phyloP scores from a whole-genome alignment of 1,140 invertebrate genomes.

The Saccostrea cuccullata region DNA sequence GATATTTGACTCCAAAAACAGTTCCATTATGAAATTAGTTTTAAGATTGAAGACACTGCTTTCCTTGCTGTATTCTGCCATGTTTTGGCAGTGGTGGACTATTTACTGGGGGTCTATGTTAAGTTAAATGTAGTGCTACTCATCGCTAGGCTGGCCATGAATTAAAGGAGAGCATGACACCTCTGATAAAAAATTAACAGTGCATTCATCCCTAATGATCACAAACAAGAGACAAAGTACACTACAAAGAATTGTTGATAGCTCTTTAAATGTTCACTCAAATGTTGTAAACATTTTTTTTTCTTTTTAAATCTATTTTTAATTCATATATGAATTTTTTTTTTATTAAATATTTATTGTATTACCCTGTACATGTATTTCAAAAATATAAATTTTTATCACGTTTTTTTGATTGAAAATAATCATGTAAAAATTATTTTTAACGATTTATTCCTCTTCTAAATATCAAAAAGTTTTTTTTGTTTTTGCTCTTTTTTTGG shows the following conservation, averaged over 20 bases:
- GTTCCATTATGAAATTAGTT: background rate
- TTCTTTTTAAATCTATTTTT: no score
- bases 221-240: constrained; percentile 1
- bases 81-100: background rate
- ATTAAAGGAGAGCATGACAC: constrained; percentile 1
- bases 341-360: no score
- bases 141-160: background rate
- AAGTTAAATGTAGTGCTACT: background rate
- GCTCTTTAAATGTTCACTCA: background rate
- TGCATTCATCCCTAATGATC: constrained; percentile 27
- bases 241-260: constrained; percentile 20
- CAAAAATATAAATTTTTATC: background rate
- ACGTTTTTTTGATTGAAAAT: background rate
- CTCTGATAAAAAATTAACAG: constrained; percentile 25
- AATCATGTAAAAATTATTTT: no score
- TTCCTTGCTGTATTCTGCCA: background rate
- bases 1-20: background rate
- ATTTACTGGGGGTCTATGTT: background rate
- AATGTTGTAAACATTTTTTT: background rate
- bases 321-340: no score
- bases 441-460: background rate
- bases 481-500: background rate
- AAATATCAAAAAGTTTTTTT: no score
- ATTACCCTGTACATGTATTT: no score
- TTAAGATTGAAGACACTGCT: background rate